Base-by-base conservation (phyloP, 2,888 invertebrate species). In the Archips xylosteana region DNA sequence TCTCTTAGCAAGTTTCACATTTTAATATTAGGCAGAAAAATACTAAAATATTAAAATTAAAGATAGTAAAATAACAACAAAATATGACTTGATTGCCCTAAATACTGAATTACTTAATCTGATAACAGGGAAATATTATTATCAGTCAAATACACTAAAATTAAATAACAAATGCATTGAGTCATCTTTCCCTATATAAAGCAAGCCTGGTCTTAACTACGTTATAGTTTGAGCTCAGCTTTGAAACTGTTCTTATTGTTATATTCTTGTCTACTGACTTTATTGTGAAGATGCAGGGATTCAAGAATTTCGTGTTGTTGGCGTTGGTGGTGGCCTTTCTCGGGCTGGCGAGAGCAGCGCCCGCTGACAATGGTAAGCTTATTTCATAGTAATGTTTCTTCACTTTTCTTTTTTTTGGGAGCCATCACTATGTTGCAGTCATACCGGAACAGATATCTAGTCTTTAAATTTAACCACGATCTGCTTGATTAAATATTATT, bases 281-380 rank as follows among this genome's bases (percentile, higher is more conserved):
- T n/a, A 23, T 54, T 3, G 61, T 68, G 32, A 72, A 73, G 59
- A 73, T 73, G 73, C 68, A 73, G 68, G 59, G 63, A 39, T 32
- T 63, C 3, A 73, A 73, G 63, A 32, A 49, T 39, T 47, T 68
- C 5, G 62, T 73, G 0, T 12, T 59, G n/a, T 32, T 73, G 73
- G 49, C 64, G 13, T 59, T 68, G 63, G 45, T 67, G 47, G 57
- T 68, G 49, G 72, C 59, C 15, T 57, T 73, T 32, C 36, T 68
- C n/a, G 73, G 68, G 39, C 32, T 68, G 49, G 63, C 49, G 23
- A 63, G 47, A 59, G 57, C 73, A 23, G 59, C 49, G 4, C 63
- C 72, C 10, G 39, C 63, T 23, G 72, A 57, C 9, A 6, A 73
- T 39, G 68, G 72, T 23, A 23, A 23, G 23, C 23, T 23, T 23